These are phyloP conservation scores for Apolygus lucorum DNA, from an alignment of 1,140 invertebrate genomes.

Conservation along the genomic window DNA sequence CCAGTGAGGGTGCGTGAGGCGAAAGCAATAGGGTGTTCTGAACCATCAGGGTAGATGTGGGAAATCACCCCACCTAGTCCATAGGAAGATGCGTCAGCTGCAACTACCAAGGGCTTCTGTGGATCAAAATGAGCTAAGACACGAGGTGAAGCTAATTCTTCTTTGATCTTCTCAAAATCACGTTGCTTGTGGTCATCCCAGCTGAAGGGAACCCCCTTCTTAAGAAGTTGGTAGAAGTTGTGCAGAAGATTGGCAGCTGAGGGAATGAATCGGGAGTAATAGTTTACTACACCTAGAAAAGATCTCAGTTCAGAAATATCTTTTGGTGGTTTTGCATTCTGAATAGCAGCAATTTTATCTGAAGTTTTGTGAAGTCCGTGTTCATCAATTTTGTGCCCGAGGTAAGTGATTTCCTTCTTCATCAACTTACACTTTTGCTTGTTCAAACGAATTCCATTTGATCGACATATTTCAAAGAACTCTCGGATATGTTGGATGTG, in stretches of 20 bases:
- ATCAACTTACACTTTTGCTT: slow-evolving; percentile 36
- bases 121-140: slow-evolving; percentile 38
- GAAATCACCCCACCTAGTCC: neutral
- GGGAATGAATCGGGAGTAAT: slow-evolving; percentile 38
- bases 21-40: slow-evolving; percentile 33
- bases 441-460: slow-evolving; percentile 27
- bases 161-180: slow-evolving; percentile 38
- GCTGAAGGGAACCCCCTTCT: slow-evolving; percentile 24
- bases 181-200: neutral
- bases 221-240: slow-evolving; percentile 35
- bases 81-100: neutral
- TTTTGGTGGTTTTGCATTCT: slow-evolving; percentile 35
- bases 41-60: neutral
- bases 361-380: slow-evolving; percentile 37
- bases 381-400: slow-evolving; percentile 39
- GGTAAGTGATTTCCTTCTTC: slow-evolving; percentile 32
- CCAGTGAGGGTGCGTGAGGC: slow-evolving; percentile 38
- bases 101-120: slow-evolving; percentile 31
- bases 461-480: neutral
- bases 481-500: neutral
- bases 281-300: slow-evolving; percentile 38
- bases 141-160: slow-evolving; percentile 36
- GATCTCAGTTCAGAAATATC: slow-evolving; percentile 35
- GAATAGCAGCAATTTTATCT: slow-evolving; percentile 37
- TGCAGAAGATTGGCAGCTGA: slow-evolving; percentile 34